Evolutionary conservation across 2,797 vertebrate species (phyloP).

Genomic region (Sebastiscus tertius): DNA sequence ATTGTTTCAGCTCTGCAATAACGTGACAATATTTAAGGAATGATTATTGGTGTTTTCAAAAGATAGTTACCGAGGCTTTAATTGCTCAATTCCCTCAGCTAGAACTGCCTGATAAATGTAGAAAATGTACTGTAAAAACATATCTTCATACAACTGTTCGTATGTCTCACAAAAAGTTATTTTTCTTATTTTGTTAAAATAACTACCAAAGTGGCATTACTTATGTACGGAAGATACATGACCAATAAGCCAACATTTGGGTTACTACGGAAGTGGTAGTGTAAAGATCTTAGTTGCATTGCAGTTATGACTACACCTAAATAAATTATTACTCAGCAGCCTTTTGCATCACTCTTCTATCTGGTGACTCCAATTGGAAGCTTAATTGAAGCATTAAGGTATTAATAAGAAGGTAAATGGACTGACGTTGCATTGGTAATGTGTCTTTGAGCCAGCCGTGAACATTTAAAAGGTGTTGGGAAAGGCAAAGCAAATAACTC

Average conservation of each 20-base stretch:
- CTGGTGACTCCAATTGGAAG: background rate
- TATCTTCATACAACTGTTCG: background rate
- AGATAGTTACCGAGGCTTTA: background rate
- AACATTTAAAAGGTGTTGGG: background rate
- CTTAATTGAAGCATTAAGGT: background rate
- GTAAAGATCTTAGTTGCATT: background rate
- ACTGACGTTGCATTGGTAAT: background rate
- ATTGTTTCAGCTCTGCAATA: background rate
- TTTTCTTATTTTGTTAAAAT: background rate
- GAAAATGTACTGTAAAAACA: background rate
- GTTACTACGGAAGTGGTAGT: no score
- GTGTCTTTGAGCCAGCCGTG: background rate
- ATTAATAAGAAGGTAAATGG: background rate
- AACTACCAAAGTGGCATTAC: no score
- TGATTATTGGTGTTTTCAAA: background rate
- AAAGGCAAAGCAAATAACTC: background rate
- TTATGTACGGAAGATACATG: no score
- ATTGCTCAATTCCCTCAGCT: background rate
- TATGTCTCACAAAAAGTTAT: background rate
- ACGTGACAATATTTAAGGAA: background rate
- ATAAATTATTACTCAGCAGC: background rate
- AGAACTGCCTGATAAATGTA: background rate
- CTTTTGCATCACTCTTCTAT: background rate
- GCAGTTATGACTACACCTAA: background rate
- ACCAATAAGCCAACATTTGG: no score